Percentiles rank a stretch among this genome's conserved stretches.
phyloP scores from a whole-genome alignment of 2,888 invertebrate species.

The Acronicta leporina region DNA sequence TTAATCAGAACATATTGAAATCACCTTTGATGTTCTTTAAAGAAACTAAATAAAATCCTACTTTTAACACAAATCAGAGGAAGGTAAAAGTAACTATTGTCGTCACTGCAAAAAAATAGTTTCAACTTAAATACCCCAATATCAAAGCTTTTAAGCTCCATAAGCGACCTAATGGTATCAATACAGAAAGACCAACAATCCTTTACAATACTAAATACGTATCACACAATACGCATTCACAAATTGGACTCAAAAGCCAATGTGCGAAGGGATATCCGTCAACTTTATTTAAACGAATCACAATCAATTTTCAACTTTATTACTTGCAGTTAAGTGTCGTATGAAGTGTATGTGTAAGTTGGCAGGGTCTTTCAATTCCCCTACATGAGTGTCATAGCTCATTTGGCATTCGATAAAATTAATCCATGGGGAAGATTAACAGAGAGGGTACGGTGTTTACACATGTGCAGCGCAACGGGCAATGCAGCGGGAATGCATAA shows the following conservation, averaged over 20 bases:
- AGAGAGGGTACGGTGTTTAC: constrained; percentile 76
- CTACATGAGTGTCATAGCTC: constrained; percentile 83
- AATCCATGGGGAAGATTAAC: constrained; percentile 82
- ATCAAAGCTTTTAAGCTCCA: constrained; percentile 49
- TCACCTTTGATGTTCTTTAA: too few species aligned
- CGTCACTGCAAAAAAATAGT: constrained; percentile 32
- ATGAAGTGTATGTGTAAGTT: constrained; percentile 48
- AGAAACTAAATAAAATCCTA: too few species aligned
- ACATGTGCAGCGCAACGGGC: constrained; percentile 70
- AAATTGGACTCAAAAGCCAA: constrained; percentile 87
- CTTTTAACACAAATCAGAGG: too few species aligned
- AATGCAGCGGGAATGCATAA: constrained; percentile 68
- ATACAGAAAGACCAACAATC: constrained; percentile 60
- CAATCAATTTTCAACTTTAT: constrained; percentile 62
- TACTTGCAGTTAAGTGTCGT: constrained; percentile 45
- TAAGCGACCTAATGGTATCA: constrained; percentile 57
- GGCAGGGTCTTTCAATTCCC: constrained; percentile 70
- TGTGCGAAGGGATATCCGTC: constrained; percentile 58
- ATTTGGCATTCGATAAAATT: constrained; percentile 88
- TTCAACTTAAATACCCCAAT: constrained; percentile 39
- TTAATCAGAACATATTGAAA: too few species aligned
- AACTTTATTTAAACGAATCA: constrained; percentile 13
- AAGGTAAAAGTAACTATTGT: constrained; percentile 31
- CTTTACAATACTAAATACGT: constrained; percentile 73
- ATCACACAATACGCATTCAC: constrained; percentile 80